These are phyloP conservation scores for Asobara japonica DNA, from an alignment of 1,140 invertebrate species.

Conservation along the genomic window DNA sequence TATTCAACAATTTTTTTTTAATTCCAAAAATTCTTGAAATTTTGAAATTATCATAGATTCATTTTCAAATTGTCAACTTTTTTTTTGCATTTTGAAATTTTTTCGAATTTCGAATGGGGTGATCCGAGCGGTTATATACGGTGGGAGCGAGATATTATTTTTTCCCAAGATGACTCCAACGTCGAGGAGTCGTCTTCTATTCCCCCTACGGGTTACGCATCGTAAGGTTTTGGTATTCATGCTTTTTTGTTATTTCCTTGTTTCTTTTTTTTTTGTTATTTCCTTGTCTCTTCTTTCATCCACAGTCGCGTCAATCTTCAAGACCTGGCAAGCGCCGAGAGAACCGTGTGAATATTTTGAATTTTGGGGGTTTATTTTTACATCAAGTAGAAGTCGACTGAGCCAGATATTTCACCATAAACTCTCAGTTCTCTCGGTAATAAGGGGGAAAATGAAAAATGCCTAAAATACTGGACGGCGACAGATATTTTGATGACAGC, in stretches of 20 bases:
- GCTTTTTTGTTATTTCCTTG: neutral
- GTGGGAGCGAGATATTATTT: constrained; percentile 30
- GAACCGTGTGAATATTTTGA: constrained; percentile 59
- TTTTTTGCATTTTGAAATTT: too few relatives aligned
- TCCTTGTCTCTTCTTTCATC: constrained; percentile 14
- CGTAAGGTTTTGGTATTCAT: constrained; percentile 34
- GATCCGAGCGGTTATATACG: neutral
- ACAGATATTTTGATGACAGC: too few relatives aligned
- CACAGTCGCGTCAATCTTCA: constrained; percentile 24
- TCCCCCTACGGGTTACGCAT: constrained; percentile 22
- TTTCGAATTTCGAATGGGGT: too few relatives aligned
- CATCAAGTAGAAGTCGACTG: neutral
- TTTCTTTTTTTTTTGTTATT: neutral
- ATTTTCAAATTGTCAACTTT: too few relatives aligned
- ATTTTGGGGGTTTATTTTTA: constrained; percentile 28
- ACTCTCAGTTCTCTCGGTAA: neutral
- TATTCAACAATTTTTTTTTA: too few relatives aligned
- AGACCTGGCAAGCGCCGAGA: neutral
- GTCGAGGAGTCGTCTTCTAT: constrained; percentile 17
- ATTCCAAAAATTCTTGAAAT: too few relatives aligned
- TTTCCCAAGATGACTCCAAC: constrained; percentile 26
- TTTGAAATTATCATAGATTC: too few relatives aligned
- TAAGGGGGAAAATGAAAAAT: neutral
- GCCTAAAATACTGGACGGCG: too few relatives aligned
- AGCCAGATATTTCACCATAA: neutral